Base-by-base conservation (phyloP, 1,140 invertebrate species). In the Ptiloglossa arizonensis region DNA sequence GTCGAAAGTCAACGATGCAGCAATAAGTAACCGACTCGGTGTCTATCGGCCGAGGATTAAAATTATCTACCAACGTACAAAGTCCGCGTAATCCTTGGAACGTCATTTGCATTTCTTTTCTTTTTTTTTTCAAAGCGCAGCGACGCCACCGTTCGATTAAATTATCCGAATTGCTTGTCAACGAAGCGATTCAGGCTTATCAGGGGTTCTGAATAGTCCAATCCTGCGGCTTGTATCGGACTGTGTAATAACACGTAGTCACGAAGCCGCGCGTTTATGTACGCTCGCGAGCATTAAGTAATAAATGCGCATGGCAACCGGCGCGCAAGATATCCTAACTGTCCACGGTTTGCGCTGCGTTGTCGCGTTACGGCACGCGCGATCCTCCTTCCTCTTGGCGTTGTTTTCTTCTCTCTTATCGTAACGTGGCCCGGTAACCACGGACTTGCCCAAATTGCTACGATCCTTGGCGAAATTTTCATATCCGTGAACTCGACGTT, bases 201-300 rank as follows among this genome's bases (percentile, higher is more conserved):
- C 76, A 62, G 29, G 5, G 48, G 29, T 11, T 72, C 52, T 67
- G 60, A 84, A 54, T 83, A 57, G 60, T 56, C 38, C 27, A 29
- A 82, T 76, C 66, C 8, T 27, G 50, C n/a, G 44, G 46, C 63
- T 46, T 32, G 56, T 57, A 62, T 48, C 15, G 38, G 63, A 8
- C 71, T 48, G 73, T 69, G 67, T 71, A 69, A 75, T 71, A 64
- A 67, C 76, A n/a, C 29, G 74, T 70, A 76, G 64, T 76, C 73
- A 84, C 76, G 70, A 83, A 69, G 56, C 2, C 27, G 60, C 48
- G 41, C 57, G 62, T 54, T 57, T 79, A 59, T 46, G 54, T 59
- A 64, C 70, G 77, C 46, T 70, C 52, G 35, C 41, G 56, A 75
- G 71, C 77, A 46, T 85, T 85, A 56, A 68, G 68, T 85, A 85